These are phyloP conservation scores for Sebastes matsubarae DNA, from an alignment of 2,797 vertebrate genomes.

Conservation along the genomic window DNA sequence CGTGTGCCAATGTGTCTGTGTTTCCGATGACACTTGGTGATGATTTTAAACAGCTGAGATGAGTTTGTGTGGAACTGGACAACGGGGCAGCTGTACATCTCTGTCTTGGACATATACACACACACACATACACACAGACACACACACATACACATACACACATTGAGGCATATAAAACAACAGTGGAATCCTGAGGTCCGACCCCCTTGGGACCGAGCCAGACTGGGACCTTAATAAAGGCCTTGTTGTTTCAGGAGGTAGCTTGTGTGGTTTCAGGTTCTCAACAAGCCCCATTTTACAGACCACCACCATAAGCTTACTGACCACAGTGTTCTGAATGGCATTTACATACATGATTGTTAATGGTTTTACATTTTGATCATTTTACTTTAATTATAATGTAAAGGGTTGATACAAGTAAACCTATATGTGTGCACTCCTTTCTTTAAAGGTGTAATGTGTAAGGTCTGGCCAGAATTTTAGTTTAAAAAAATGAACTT, in stretches of 20 bases:
- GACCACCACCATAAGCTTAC: conserved; percentile 14
- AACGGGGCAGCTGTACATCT: conserved; percentile 81
- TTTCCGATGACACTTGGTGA: conserved; percentile 70
- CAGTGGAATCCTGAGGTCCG: conserved; percentile 72
- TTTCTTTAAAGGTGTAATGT: conserved; percentile 25
- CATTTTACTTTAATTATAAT: neutral
- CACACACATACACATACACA: conserved; percentile 9
- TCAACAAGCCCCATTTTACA: conserved; percentile 42
- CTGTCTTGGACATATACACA: conserved; percentile 62
- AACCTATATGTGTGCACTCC: neutral
- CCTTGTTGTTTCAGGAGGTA: conserved; percentile 81
- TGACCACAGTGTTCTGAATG: conserved; percentile 1
- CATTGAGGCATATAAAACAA: conserved; percentile 67
- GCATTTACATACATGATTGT: neutral
- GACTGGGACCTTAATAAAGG: conserved; percentile 76
- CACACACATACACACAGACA: conserved; percentile 17
- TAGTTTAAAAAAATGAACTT: neutral
- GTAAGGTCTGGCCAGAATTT: neutral
- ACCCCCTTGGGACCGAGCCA: conserved; percentile 70
- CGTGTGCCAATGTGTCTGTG: conserved; percentile 47
- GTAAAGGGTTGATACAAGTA: neutral
- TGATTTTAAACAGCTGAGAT: conserved; percentile 79
- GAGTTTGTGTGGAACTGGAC: conserved; percentile 75
- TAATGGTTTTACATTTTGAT: neutral
- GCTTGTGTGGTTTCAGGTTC: conserved; percentile 69